Conservation (phyloP, 2,113 vertebrate species). For the Athene cunicularia region DNA sequence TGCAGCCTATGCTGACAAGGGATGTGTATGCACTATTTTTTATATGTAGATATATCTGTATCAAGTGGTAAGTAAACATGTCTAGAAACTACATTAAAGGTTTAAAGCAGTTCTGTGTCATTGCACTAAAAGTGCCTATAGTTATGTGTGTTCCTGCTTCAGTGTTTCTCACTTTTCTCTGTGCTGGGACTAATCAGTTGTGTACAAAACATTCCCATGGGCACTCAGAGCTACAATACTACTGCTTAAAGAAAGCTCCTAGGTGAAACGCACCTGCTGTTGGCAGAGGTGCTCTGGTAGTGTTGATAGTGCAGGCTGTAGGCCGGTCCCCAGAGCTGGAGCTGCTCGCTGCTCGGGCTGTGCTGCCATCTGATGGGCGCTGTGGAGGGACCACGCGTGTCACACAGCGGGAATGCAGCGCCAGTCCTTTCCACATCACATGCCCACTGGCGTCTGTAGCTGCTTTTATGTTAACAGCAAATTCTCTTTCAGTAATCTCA, state of each 20-base stretch:
- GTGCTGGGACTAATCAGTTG: neutral
- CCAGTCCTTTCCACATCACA: neutral
- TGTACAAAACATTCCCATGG: neutral
- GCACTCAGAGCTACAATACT: neutral
- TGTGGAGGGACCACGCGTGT: rapidly evolving
- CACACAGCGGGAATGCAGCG: neutral
- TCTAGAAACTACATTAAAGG: neutral
- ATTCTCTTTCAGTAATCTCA: neutral
- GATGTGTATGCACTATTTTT: neutral
- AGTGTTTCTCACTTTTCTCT: neutral
- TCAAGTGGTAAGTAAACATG: neutral
- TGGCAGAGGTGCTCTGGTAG: neutral
- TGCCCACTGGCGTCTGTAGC: neutral
- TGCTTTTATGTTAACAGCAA: neutral
- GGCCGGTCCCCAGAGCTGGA: neutral
- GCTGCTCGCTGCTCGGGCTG: neutral
- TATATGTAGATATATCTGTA: neutral
- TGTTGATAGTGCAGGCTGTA: neutral
- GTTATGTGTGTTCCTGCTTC: neutral
- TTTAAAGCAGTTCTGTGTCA: neutral
- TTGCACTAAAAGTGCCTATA: neutral
- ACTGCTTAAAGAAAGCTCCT: rapidly evolving
- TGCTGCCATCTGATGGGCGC: slow-evolving; percentile 56
- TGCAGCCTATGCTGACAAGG: neutral
- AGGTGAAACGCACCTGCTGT: neutral